phyloP scores from a whole-genome alignment of 2,888 invertebrate species.

The Ormyrus thymus region DNA sequence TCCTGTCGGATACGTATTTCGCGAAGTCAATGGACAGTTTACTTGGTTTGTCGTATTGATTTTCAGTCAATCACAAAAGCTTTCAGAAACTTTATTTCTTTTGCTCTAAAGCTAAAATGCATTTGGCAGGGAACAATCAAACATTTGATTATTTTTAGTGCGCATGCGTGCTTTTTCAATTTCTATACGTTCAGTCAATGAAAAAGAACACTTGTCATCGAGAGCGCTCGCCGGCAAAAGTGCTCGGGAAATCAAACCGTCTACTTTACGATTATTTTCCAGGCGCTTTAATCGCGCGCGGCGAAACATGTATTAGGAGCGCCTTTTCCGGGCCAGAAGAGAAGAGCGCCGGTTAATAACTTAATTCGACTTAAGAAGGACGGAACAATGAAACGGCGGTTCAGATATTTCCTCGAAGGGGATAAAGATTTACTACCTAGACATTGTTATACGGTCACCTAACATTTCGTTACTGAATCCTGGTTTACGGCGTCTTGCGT shows the following conservation, averaged over 20 bases:
- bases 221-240: background rate
- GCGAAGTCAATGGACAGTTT: slow-evolving; percentile 12
- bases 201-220: too few species aligned
- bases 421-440: too few species aligned
- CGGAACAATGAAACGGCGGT: too few species aligned
- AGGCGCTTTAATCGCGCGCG: too few species aligned
- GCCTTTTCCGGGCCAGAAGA: too few species aligned
- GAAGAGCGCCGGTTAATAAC: too few species aligned
- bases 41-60: slow-evolving; percentile 27
- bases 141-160: slow-evolving; percentile 16
- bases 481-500: too few species aligned
- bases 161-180: background rate
- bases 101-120: slow-evolving; percentile 1
- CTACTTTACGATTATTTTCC: too few species aligned
- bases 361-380: too few species aligned
- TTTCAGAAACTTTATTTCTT: slow-evolving; percentile 28
- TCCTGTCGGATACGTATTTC: slow-evolving; percentile 13
- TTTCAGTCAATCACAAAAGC: slow-evolving; percentile 33
- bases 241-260: background rate
- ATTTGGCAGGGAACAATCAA: slow-evolving; percentile 12
- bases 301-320: too few species aligned
- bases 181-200: background rate
- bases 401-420: background rate
- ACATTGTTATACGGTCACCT: too few species aligned
- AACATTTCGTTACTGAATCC: too few species aligned